phyloP scores from a whole-genome alignment of 2,113 vertebrate genomes.

The Clarias macrocephalus region DNA sequence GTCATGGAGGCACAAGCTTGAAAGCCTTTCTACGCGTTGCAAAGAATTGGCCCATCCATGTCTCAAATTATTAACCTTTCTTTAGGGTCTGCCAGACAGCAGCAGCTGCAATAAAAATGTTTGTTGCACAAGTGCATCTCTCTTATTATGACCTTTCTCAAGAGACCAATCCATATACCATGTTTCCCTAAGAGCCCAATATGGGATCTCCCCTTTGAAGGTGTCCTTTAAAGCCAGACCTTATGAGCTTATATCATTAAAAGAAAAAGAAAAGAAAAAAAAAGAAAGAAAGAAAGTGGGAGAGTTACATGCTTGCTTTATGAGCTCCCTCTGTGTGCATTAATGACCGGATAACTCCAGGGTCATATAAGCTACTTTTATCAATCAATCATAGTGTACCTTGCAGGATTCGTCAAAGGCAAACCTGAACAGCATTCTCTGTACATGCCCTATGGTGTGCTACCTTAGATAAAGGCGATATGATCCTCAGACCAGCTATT shows the following conservation, averaged over 20 bases:
- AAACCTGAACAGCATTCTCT: not conserved
- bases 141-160: not conserved
- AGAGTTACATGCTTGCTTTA: not conserved
- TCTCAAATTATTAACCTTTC: not conserved
- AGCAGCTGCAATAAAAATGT: not conserved
- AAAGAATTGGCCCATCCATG: not conserved
- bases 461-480: not conserved
- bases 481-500: not conserved
- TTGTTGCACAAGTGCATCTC: not conserved
- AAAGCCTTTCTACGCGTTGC: not conserved
- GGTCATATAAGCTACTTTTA: not conserved
- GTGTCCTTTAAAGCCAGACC: not conserved
- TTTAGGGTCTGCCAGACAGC: not conserved
- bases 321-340: not conserved
- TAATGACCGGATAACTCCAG: not conserved
- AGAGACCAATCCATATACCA: not conserved
- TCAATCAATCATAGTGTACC: not conserved
- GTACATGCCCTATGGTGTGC: not conserved
- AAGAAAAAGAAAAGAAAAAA: too few relatives aligned
- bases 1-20: not conserved
- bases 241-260: not conserved
- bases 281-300: not conserved
- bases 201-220: not conserved
- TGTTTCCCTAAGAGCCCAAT: not conserved
- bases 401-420: not conserved